Evolutionary conservation across 2,888 invertebrate genomes (phyloP).

Genomic region (Tetheella fluctuosa): DNA sequence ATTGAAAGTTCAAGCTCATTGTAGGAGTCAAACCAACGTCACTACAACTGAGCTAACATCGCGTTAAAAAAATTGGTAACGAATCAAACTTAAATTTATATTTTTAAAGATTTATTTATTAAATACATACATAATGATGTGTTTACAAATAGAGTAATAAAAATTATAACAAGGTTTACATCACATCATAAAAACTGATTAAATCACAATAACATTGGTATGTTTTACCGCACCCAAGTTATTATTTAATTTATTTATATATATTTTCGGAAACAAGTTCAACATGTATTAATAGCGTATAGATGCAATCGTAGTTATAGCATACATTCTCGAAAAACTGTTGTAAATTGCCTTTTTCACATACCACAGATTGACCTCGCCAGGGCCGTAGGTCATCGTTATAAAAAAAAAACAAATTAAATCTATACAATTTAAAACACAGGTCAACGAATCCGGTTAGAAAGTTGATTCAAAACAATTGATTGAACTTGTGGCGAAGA

Average conservation of each 20-base stretch:
- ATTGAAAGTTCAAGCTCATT: too few relatives aligned
- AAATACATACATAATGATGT: too few relatives aligned
- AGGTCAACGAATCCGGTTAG: conserved; percentile 7
- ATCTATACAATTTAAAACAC: not conserved
- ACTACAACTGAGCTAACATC: too few relatives aligned
- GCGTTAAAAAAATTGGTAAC: too few relatives aligned
- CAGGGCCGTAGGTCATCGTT: not conserved
- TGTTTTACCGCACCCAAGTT: not conserved
- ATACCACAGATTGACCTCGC: not conserved
- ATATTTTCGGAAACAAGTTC: not conserved
- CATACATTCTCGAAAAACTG: not conserved
- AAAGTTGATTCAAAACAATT: conserved; percentile 12
- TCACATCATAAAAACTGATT: too few relatives aligned
- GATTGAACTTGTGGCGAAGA: conserved; percentile 7
- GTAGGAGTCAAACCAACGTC: too few relatives aligned
- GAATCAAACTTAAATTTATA: too few relatives aligned
- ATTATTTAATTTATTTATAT: not conserved
- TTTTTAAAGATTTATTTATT: too few relatives aligned
- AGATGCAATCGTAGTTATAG: not conserved
- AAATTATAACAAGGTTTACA: too few relatives aligned
- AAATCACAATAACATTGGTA: not conserved
- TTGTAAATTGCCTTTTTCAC: not conserved
- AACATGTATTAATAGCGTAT: not conserved
- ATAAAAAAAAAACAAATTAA: not conserved
- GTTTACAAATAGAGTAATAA: too few relatives aligned